Evolutionary conservation across 1,140 invertebrate genomes (phyloP), one percentile per base, ranked within the genome.

Genomic region (Lerema accius): DNA sequence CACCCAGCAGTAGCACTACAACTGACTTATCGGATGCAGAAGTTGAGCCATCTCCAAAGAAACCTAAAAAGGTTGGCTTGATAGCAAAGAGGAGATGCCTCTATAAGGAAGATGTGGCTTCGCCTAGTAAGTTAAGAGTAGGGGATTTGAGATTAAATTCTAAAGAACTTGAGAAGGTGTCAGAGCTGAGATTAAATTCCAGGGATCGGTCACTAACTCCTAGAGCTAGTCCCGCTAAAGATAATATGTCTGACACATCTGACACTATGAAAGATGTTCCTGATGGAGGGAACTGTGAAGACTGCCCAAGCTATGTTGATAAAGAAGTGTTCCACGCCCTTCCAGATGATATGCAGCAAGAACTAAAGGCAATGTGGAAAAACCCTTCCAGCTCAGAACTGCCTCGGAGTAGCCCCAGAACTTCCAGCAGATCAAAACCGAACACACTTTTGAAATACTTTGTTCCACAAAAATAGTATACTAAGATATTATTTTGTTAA

Each of bases 41-140:
- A 84, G 85, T 93, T 4, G 94, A 95, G 76, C 95, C 95, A 0
- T 93, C 93, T 9, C 94, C 94, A 7, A 95, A 95, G 78, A 95
- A 95, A 93, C 67, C 92, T 73, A 67, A 84, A 72, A 90, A 76
- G 83, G 68, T 81, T 80, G 77, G 80, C 73, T 78, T 87, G 86
- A 78, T 92, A 83, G 82, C 86, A 69, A 80, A 87, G 81, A 73
- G 90, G 78, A 76, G 89, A 79, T 78, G 81, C 76, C 70, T 86
- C 17, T 72, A 90, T 67, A 76, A 90, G 16, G 85, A 91, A 37
- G 86, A 91, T 50, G 92, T 92, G 45, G 92, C 92, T 60, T 93
- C 93, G 13, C 93, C 93, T 1, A 93, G 92, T 73, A 94, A 94
- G 66, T 72, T 94, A 55, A 91, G 92, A 67, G 93, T 94, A n/a